phyloP scores from a whole-genome alignment of 2,888 invertebrate species.

The Carterocephalus palaemon region DNA sequence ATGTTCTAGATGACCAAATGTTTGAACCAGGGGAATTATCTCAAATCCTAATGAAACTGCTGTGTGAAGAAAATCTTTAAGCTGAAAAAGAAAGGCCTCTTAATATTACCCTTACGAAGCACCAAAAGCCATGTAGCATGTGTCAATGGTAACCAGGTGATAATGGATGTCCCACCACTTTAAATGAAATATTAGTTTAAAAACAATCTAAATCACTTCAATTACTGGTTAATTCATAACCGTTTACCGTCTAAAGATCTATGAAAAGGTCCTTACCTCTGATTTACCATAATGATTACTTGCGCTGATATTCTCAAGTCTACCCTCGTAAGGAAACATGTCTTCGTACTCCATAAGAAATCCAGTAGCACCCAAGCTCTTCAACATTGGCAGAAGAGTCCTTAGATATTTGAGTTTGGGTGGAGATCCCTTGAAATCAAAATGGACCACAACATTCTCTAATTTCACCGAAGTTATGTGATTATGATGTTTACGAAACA shows the following conservation, averaged over 20 bases:
- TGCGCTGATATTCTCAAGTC: conserved; percentile 79
- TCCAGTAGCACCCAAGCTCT: conserved; percentile 85
- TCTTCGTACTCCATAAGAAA: conserved; percentile 92
- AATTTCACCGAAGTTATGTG: conserved; percentile 30
- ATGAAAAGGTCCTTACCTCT: no score
- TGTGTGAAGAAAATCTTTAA: conserved; percentile 42
- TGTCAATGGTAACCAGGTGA: no score
- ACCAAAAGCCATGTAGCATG: no score
- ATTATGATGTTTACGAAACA: background rate
- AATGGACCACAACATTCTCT: conserved; percentile 84
- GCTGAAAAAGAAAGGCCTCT: conserved; percentile 51
- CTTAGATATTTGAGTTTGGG: conserved; percentile 82
- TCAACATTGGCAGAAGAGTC: conserved; percentile 80
- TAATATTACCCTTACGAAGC: conserved; percentile 24
- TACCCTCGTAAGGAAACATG: conserved; percentile 88
- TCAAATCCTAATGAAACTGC: conserved; percentile 80
- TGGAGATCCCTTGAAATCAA: conserved; percentile 92
- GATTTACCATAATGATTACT: conserved; percentile 79
- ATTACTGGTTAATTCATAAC: no score
- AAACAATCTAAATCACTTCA: no score
- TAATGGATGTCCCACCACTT: no score
- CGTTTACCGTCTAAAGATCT: no score
- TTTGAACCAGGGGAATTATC: conserved; percentile 90
- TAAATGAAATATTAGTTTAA: no score
- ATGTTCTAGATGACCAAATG: conserved; percentile 91